Base-by-base conservation (phyloP, 1,140 invertebrate genomes). In the Thaumetopoea pityocampa region DNA sequence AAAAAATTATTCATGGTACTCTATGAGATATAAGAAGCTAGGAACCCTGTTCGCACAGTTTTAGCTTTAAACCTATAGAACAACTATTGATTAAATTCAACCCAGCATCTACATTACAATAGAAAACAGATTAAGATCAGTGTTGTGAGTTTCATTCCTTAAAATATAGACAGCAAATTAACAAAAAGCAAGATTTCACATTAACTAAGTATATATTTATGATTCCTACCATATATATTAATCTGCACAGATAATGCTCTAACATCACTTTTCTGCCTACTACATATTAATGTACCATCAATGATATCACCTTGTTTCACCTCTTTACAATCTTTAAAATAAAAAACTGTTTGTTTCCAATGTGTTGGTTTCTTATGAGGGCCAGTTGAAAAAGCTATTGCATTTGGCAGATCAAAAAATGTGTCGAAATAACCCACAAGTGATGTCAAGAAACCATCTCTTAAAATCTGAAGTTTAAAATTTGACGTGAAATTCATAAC, bases 291-390 rank as follows among this genome's bases (percentile, higher is more conserved):
- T 43, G 85, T 89, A 10, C 92, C 92, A 14, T 73, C 71, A 10
- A 95, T 64, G 4, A 87, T 48, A 57, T 93, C 90, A 90, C 94
- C 95, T 87, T 91, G 86, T 41, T 90, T 90, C 2, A 96, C 88
- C 48, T 78, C 61, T 63, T 92, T 88, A 54, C 92, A 90, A 63
- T 93, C 86, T 55, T 87, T 92, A 19, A 99, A 88, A 59, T 96
- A 96, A 62, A 96, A 91, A 3, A 97, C 90, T 1, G 96, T 98
- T 86, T 99, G 98, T 69, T 98, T 98, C 98, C 98, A 99, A 86
- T 99, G 97, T 8, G 98, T 99, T 46, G 88, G 87, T 67, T 88
- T 90, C 65, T 82, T 86, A 51, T 80, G 86, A 51, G 92, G 96
- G 37, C 92, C 92, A 58, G 94, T 96, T 28, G 90, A 91, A 51